Base-by-base conservation (phyloP, 2,888 invertebrate species). In the Himalopsyche anomala region DNA sequence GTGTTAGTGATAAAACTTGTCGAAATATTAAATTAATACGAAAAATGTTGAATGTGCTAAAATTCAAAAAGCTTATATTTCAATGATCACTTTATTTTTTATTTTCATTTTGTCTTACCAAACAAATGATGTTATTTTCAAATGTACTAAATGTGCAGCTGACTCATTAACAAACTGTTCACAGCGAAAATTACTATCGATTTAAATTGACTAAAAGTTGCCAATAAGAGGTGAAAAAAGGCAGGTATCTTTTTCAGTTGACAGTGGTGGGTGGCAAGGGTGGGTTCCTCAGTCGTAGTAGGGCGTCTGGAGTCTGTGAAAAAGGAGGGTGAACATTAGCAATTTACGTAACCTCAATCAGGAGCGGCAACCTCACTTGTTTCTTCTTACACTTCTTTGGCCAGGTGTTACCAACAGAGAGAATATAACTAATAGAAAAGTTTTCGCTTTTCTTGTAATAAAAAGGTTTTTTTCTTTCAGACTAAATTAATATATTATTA, bases 281-380 rank as follows among this genome's bases (percentile, higher is more conserved):
- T n/a, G 62, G 19, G 62, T 5, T 19, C 19, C 51, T n/a, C 19
- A 19, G n/a, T 62, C 19, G 62, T 19, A 19, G 62, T 19, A 62
- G 62, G 62, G 62, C 62, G 62, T 62, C 62, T 19, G 62, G 51
- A 42, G 42, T 80, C 45, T 80, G 45, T 81, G 19, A 40, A 19
- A 81, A 81, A 51, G 19, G 28, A 81, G 45, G 54, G 81, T 51
- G 81, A 45, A 81, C 83, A 83, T 83, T 83, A 83, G 56, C 83
- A 56, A 55, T 82, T 19, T 54, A 56, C 40, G 82, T 82, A 82
- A 82, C 82, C 55, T 54, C 82, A 82, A 82, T 82, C 82, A 82
- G 55, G 54, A 17, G 54, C 42, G 45, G 19, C 62, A 62, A 62
- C 62, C 62, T 62, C 62, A 62, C 62, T 62, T 62, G 62, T 62